Conservation (phyloP, 2,888 invertebrate species). For the Tromatobia lineatoria region DNA sequence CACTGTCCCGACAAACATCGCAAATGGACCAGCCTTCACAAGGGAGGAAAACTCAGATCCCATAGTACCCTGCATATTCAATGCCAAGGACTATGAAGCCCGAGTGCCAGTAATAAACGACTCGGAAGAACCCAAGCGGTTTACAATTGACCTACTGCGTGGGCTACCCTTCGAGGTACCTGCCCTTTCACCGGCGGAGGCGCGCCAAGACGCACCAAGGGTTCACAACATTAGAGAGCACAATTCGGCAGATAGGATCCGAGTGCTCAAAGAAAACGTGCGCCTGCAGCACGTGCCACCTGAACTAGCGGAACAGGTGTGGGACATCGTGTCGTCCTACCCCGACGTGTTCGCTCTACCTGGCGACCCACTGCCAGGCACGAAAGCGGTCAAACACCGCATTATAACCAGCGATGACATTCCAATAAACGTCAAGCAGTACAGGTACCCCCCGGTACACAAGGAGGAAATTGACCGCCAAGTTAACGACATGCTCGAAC, state of each 20-base stretch:
- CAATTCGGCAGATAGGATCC: neutral
- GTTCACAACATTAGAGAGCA: neutral
- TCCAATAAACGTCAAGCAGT: neutral
- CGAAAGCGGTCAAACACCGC: neutral
- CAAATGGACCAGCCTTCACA: neutral
- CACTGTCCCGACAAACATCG: neutral
- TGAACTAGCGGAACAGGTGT: neutral
- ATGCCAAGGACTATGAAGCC: neutral
- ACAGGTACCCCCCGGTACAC: constrained; percentile 2
- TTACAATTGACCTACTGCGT: neutral
- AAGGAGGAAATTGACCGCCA: neutral
- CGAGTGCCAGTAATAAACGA: neutral
- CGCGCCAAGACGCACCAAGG: constrained; percentile 4
- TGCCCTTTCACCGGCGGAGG: neutral
- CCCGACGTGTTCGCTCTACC: constrained; percentile 2
- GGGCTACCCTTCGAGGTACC: neutral
- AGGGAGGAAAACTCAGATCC: neutral
- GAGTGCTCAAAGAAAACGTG: constrained; percentile 4
- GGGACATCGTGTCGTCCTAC: constrained; percentile 1
- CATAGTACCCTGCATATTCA: neutral
- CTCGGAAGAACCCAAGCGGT: neutral
- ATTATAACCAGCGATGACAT: constrained; percentile 1
- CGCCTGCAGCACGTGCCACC: neutral
- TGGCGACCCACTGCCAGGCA: neutral
- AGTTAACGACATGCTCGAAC: neutral